Conservation (phyloP, 2,797 vertebrate species). For the Spinibarbus caldwelli region DNA sequence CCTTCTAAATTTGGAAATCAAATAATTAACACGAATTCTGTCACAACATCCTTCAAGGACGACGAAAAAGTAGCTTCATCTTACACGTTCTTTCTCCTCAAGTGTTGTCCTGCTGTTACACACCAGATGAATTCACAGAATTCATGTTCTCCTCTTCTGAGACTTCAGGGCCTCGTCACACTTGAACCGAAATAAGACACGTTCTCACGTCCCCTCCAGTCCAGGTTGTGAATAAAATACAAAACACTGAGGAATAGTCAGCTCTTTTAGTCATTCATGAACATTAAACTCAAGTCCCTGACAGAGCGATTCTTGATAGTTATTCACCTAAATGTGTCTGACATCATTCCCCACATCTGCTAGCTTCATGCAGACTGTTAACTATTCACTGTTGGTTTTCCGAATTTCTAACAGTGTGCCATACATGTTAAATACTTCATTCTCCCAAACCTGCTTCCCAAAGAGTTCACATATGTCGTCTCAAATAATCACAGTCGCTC, state of each 20-base stretch:
- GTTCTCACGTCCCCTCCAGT: conserved; percentile 2
- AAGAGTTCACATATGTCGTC: not conserved
- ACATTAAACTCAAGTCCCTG: conserved; percentile 17
- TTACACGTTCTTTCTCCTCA: not conserved
- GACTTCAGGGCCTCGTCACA: not conserved
- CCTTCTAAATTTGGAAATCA: not conserved
- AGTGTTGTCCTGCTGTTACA: conserved; percentile 33
- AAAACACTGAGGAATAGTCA: not conserved
- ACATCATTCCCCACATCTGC: conserved; percentile 1
- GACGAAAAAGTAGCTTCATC: not conserved
- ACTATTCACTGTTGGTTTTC: conserved; percentile 21
- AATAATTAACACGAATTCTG: conserved; percentile 1
- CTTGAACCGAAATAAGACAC: not conserved
- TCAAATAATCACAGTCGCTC: not conserved
- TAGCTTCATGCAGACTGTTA: conserved; percentile 16
- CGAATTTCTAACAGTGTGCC: not conserved
- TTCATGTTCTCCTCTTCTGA: conserved; percentile 20
- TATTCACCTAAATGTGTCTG: not conserved
- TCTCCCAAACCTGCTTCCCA: not conserved
- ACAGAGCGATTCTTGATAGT: not conserved
- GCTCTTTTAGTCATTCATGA: conserved; percentile 13
- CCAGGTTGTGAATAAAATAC: not conserved
- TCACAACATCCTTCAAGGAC: not conserved
- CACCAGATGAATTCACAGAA: conserved; percentile 52
- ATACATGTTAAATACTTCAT: not conserved